A percentile compares a stretch with the other conserved stretches of the same genome.
Conservation (phyloP, 2,888 invertebrate genomes). For the Drosophila stalkeri region DNA sequence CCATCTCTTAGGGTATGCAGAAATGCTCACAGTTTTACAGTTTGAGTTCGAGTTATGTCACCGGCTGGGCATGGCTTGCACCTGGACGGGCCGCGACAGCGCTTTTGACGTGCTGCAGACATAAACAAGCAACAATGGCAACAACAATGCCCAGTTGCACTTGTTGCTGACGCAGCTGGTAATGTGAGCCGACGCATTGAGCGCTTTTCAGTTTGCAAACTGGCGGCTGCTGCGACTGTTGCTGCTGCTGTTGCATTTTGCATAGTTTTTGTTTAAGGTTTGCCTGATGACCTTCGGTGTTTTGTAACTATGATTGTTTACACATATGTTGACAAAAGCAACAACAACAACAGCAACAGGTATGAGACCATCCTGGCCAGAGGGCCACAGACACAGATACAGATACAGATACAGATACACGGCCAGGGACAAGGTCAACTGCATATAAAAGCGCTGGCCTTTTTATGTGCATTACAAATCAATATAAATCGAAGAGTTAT, state of each 20-base stretch:
- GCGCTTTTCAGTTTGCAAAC: conserved; percentile 5
- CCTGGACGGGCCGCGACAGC: conserved; percentile 40
- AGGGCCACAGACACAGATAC: conserved; percentile 18
- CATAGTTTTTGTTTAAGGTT: conserved; percentile 48
- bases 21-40: conserved; percentile 32
- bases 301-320: conserved; percentile 69
- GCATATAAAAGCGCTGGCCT: conserved; percentile 59
- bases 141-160: conserved; percentile 58
- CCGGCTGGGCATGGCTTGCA: conserved; percentile 53
- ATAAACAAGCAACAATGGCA: conserved; percentile 33
- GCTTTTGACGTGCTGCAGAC: conserved; percentile 60
- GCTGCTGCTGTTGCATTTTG: conserved; percentile 42
- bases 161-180: conserved; percentile 55
- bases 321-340: conserved; percentile 26
- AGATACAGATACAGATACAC: not conserved
- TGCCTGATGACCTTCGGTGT: conserved; percentile 62
- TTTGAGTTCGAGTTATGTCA: conserved; percentile 64
- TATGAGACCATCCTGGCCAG: conserved; percentile 46
- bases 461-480: conserved; percentile 73
- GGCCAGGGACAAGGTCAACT: conserved; percentile 73
- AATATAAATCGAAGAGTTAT: conserved; percentile 80
- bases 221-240: conserved; percentile 15
- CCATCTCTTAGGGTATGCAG: conserved; percentile 34
- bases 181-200: conserved; percentile 49
- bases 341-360: conserved; percentile 10